These are phyloP conservation scores for Yasuhikotakia modesta DNA, from an alignment of 2,797 vertebrate genomes.

Conservation along the genomic window DNA sequence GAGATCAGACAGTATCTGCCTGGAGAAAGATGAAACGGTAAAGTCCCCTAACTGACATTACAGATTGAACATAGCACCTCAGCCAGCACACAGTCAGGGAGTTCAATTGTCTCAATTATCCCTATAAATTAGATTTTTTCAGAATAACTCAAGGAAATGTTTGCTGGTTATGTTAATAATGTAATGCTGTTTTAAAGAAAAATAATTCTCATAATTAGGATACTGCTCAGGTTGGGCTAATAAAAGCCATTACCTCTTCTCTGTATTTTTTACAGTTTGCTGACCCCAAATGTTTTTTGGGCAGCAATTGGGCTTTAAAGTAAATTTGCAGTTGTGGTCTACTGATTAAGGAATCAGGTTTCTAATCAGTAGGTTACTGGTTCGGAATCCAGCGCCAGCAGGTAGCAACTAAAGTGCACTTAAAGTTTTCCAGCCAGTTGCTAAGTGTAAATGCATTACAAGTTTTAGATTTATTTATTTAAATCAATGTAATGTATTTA, in stretches of 20 bases:
- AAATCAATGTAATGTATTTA: no score
- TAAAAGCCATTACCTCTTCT: neutral
- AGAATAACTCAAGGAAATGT: neutral
- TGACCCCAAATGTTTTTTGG: constrained; percentile 19
- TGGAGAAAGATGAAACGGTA: constrained; percentile 65
- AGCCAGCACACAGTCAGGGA: neutral
- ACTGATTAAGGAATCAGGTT: no score
- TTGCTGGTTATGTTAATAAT: neutral
- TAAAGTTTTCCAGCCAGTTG: neutral
- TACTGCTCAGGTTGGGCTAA: neutral
- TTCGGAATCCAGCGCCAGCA: no score
- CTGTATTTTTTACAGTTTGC: constrained; percentile 26
- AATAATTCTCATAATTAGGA: neutral
- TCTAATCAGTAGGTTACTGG: no score
- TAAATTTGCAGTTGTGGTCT: no score
- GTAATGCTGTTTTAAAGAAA: neutral
- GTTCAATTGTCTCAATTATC: neutral
- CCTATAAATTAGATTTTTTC: neutral
- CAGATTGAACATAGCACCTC: neutral
- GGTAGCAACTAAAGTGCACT: neutral
- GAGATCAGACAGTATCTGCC: constrained; percentile 63
- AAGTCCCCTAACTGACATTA: neutral
- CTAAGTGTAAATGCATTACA: neutral
- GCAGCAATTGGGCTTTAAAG: constrained; percentile 12
- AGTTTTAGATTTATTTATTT: no score